Evolutionary conservation across 2,888 invertebrate species (phyloP).

Genomic region (Diarsia brunnea): DNA sequence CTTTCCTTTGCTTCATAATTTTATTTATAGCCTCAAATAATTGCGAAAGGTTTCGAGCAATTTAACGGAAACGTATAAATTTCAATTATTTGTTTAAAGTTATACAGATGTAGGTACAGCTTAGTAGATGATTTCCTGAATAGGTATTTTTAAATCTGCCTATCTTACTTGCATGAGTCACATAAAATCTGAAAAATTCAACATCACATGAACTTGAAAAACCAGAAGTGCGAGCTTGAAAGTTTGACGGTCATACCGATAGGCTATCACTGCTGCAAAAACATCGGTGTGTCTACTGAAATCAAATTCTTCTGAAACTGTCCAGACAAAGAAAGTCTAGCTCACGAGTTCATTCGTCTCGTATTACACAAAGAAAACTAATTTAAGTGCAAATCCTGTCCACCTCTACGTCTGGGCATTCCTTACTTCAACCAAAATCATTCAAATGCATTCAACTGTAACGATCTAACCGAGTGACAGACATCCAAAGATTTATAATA

Average conservation of each 20-base stretch:
- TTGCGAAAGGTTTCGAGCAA: neutral
- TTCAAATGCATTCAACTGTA: slow-evolving; percentile 32
- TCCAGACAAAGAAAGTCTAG: neutral
- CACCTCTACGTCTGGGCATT: neutral
- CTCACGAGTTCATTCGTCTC: neutral
- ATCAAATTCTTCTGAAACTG: too few species aligned
- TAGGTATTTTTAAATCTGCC: neutral
- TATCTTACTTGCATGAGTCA: neutral
- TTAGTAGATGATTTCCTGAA: neutral
- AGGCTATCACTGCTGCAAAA: neutral
- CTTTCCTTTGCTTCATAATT: neutral
- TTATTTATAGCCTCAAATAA: neutral
- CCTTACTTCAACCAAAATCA: neutral
- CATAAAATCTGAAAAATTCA: neutral
- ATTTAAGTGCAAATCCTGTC: slow-evolving; percentile 16
- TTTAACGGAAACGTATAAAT: neutral
- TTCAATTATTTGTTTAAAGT: neutral
- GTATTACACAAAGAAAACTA: slow-evolving; percentile 19
- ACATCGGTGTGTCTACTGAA: neutral
- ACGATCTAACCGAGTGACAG: slow-evolving; percentile 10
- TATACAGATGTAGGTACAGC: neutral
- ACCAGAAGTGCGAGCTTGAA: neutral
- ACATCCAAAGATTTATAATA: slow-evolving; percentile 18
- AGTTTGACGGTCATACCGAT: neutral
- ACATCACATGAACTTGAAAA: neutral